phyloP scores from a whole-genome alignment of 2,888 invertebrate species.

The Emmelina monodactyla region DNA sequence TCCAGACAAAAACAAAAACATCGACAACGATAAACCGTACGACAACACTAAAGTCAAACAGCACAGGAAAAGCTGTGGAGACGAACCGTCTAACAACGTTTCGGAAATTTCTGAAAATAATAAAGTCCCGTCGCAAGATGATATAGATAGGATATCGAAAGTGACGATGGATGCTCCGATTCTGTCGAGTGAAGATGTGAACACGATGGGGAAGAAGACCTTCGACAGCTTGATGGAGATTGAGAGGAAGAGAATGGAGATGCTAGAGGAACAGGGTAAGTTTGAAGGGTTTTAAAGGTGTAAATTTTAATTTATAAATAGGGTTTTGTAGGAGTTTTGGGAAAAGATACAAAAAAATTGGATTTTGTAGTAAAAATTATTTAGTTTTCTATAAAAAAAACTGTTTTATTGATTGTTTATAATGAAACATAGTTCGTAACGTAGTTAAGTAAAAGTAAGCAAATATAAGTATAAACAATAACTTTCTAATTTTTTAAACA shows the following conservation, averaged over 20 bases:
- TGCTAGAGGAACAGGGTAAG: conserved; percentile 89
- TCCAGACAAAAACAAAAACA: conserved; percentile 38
- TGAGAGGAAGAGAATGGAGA: conserved; percentile 83
- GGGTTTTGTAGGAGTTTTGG: no score
- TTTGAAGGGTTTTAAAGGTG: no score
- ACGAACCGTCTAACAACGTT: conserved; percentile 38
- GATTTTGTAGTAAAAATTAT: no score
- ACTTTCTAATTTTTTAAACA: no score
- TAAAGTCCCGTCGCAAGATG: conserved; percentile 80
- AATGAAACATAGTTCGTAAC: no score
- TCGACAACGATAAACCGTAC: conserved; percentile 16
- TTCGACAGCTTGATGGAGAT: conserved; percentile 89
- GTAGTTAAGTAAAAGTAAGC: no score
- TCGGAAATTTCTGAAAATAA: conserved; percentile 41
- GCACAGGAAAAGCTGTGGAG: conserved; percentile 57
- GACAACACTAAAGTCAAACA: conserved; percentile 22
- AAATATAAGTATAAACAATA: no score
- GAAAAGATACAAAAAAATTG: no score
- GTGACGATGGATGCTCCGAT: conserved; percentile 86
- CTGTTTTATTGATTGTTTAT: no score
- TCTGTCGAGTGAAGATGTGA: conserved; percentile 71
- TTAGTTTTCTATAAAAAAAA: no score
- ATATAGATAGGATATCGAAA: conserved; percentile 87
- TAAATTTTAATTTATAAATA: no score
- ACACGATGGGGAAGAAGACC: conserved; percentile 76